Evolutionary conservation across 2,113 vertebrate species (phyloP).

Genomic region (Etheostoma spectabile): DNA sequence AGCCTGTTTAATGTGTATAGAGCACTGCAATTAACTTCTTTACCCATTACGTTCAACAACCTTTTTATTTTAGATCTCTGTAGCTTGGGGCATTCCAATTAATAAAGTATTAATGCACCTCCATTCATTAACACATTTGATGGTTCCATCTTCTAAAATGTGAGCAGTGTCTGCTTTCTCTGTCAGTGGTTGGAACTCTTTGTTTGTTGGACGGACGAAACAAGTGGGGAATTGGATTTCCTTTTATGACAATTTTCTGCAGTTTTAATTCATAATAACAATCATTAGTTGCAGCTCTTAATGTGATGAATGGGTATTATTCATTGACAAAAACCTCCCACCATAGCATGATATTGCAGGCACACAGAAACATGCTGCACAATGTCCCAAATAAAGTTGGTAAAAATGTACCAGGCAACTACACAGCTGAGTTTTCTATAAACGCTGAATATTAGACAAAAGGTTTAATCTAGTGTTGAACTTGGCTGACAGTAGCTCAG

Average conservation of each 20-base stretch:
- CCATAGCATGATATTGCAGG: background rate
- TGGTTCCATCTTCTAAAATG: background rate
- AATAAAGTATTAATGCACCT: background rate
- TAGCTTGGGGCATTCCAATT: background rate
- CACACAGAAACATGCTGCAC: no score
- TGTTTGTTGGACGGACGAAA: background rate
- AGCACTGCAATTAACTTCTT: constrained; percentile 1
- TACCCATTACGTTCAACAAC: background rate
- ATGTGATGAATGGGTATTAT: background rate
- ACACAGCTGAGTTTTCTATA: background rate
- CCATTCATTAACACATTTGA: background rate
- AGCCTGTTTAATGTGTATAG: background rate
- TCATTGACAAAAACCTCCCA: background rate
- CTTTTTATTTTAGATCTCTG: background rate
- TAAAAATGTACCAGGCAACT: background rate
- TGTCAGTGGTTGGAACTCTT: background rate
- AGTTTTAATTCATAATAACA: background rate
- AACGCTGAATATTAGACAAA: background rate
- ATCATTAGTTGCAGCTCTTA: background rate
- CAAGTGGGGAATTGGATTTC: background rate
- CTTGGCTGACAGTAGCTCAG: no score
- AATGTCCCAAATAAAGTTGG: background rate
- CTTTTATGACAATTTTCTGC: no score
- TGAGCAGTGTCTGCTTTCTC: background rate
- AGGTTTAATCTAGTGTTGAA: background rate